A percentile compares a stretch with the other conserved stretches of the same genome.
Evolutionary conservation across 2,888 invertebrate species (phyloP).

Genomic region (Latrodectus elegans): DNA sequence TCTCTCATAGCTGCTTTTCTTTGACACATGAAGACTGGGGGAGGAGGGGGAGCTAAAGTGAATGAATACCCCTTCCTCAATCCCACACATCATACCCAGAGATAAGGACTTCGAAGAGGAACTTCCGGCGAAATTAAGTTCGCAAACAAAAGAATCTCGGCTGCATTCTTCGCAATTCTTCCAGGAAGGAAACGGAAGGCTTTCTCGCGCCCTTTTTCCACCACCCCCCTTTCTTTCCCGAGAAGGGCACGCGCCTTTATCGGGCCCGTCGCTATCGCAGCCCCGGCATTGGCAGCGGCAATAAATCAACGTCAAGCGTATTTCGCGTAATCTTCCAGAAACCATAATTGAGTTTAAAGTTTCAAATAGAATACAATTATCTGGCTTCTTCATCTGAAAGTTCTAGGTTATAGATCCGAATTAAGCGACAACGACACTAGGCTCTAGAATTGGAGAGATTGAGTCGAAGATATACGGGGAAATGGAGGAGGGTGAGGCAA

Average conservation of each 20-base stretch:
- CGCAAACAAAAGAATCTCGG: conserved; percentile 44
- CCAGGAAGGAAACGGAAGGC: conserved; percentile 3
- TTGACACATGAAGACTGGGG: too few species aligned
- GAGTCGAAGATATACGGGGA: too few species aligned
- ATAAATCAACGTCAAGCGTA: conserved; percentile 60
- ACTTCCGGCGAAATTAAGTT: conserved; percentile 53
- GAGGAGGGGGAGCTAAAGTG: not conserved
- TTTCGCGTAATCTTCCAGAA: conserved; percentile 43
- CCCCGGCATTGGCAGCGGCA: conserved; percentile 17
- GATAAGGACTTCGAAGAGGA: too few species aligned
- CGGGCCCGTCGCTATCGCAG: not conserved
- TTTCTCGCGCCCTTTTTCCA: conserved; percentile 16
- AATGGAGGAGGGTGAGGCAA: too few species aligned
- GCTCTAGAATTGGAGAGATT: too few species aligned
- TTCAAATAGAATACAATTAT: conserved; percentile 61
- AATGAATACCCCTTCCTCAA: not conserved
- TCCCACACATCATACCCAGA: too few species aligned
- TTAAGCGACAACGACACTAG: not conserved
- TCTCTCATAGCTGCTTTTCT: too few species aligned
- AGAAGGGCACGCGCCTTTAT: too few species aligned
- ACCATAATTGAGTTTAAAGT: conserved; percentile 64
- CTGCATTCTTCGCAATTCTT: conserved; percentile 34
- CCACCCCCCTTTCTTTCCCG: too few species aligned
- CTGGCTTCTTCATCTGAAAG: conserved; percentile 21
- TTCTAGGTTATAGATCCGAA: conserved; percentile 4